Evolutionary conservation across 2,797 vertebrate genomes (phyloP).

Genomic region (Catamblyrhynchus diadema): DNA sequence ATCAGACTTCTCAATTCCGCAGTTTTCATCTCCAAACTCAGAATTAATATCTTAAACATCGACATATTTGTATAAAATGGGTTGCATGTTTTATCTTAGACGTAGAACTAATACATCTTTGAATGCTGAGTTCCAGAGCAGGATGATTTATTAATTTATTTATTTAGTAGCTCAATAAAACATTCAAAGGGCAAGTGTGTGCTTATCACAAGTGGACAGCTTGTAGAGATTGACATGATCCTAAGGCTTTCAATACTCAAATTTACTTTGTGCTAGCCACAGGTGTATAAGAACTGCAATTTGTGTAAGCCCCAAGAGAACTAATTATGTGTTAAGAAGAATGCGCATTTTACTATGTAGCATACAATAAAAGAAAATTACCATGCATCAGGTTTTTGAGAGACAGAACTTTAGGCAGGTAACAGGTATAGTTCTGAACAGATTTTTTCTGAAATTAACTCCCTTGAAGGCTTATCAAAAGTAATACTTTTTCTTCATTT

Average conservation of each 20-base stretch:
- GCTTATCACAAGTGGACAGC: not conserved
- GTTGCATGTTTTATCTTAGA: not conserved
- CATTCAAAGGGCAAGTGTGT: not conserved
- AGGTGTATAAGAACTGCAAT: slow-evolving; percentile 23
- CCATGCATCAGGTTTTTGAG: not conserved
- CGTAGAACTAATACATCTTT: not conserved
- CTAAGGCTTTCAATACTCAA: slow-evolving; percentile 31
- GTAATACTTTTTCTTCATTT: not conserved
- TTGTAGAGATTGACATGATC: slow-evolving; percentile 41
- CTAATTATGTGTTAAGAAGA: slow-evolving; percentile 57
- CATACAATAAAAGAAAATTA: slow-evolving; percentile 33
- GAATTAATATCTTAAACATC: not conserved
- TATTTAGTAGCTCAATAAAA: slow-evolving; percentile 13
- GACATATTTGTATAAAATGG: not conserved
- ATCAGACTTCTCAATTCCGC: not conserved
- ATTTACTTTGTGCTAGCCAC: slow-evolving; percentile 37
- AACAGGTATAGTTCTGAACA: not conserved
- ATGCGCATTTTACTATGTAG: slow-evolving; percentile 5
- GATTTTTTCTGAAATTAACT: slow-evolving; percentile 7
- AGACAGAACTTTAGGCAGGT: not conserved
- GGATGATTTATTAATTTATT: slow-evolving; percentile 1
- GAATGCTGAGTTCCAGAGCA: not conserved
- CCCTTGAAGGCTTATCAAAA: slow-evolving; percentile 25
- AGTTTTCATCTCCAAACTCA: not conserved
- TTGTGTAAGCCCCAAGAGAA: slow-evolving; percentile 40